phyloP scores from a whole-genome alignment of 2,888 invertebrate genomes.

The Pheosia gnoma region DNA sequence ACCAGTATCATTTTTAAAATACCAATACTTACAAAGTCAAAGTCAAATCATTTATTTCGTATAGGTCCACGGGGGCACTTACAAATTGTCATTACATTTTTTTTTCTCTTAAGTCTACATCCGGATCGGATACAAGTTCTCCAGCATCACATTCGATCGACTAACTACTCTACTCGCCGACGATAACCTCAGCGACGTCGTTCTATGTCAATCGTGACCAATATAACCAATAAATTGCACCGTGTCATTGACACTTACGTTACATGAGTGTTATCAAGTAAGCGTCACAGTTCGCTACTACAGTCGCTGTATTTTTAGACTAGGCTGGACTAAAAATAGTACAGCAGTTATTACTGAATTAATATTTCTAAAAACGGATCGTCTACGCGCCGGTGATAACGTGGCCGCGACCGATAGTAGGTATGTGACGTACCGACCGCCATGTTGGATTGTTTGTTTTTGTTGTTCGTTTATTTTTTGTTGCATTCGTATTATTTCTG shows the following conservation, averaged over 20 bases:
- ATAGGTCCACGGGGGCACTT: too few species aligned
- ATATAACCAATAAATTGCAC: constrained; percentile 69
- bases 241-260: constrained; percentile 77
- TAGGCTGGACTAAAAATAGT: constrained; percentile 83
- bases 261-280: constrained; percentile 77
- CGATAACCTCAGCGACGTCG: constrained; percentile 51
- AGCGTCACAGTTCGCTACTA: constrained; percentile 70
- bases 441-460: constrained; percentile 65
- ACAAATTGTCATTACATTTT: too few species aligned
- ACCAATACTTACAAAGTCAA: constrained; percentile 13
- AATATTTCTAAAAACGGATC: constrained; percentile 84
- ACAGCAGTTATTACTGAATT: constrained; percentile 82
- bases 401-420: constrained; percentile 68
- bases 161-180: constrained; percentile 46
- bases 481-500: constrained; percentile 7
- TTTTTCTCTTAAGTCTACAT: too few species aligned
- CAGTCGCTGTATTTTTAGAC: constrained; percentile 79
- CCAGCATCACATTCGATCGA: constrained; percentile 42
- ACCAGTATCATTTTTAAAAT: neutral
- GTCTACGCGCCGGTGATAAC: constrained; percentile 78
- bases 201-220: constrained; percentile 52
- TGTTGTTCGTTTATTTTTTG: constrained; percentile 39
- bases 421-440: constrained; percentile 61
- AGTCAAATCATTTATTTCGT: too few species aligned
- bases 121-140: too few species aligned